Evolutionary conservation across 1,140 invertebrate species (phyloP).

Genomic region (Drosophila truncata): DNA sequence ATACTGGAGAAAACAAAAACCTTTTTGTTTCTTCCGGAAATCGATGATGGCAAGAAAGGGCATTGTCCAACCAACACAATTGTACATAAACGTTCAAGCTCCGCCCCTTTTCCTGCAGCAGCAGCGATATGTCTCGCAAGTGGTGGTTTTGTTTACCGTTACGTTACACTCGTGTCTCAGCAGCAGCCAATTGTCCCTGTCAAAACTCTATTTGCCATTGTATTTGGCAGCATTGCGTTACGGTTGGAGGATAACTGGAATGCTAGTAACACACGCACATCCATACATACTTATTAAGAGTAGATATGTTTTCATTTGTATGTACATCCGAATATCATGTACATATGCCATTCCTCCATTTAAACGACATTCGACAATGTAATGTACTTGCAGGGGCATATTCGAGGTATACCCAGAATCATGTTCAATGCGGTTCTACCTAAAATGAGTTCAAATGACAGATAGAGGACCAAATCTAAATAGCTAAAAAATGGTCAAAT

Average conservation of each 20-base stretch:
- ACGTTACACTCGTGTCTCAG: conserved; percentile 52
- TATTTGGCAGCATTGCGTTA: conserved; percentile 50
- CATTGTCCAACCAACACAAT: conserved; percentile 63
- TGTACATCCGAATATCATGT: conserved; percentile 3
- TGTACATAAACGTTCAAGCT: conserved; percentile 41
- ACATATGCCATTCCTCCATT: conserved; percentile 4
- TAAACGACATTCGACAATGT: background rate
- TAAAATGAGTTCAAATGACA: background rate
- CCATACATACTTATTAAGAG: conserved; percentile 1
- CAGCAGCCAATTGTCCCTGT: conserved; percentile 71
- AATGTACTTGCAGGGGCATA: background rate
- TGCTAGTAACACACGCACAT: conserved; percentile 5
- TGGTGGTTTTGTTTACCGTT: conserved; percentile 51
- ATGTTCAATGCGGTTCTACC: background rate
- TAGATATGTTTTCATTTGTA: conserved; percentile 8
- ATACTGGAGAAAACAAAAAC: conserved; percentile 43
- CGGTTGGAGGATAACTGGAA: conserved; percentile 54
- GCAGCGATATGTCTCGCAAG: conserved; percentile 3
- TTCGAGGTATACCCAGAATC: background rate
- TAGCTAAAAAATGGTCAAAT: too few species aligned
- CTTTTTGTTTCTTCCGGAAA: conserved; percentile 55
- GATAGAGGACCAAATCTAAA: too few species aligned
- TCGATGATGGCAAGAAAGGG: conserved; percentile 51
- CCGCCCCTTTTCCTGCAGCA: conserved; percentile 52
- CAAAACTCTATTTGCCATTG: conserved; percentile 69